Base-by-base conservation (phyloP, 2,797 vertebrate species). In the Caiman crocodilus region DNA sequence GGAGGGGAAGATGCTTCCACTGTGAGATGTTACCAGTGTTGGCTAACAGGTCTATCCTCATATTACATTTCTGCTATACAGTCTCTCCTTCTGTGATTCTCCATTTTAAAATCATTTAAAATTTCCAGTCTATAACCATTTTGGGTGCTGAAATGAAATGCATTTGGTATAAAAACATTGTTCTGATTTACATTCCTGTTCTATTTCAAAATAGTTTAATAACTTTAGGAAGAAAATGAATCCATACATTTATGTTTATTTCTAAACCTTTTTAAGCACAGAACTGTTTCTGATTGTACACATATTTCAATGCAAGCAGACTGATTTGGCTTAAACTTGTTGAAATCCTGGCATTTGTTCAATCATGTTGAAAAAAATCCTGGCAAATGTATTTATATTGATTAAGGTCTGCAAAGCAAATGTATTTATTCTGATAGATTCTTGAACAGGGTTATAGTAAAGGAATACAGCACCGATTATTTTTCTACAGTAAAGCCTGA, bases 361-460 rank as follows among this genome's bases (percentile, higher is more conserved):
- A 50, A 30, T 21, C 77, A 59, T 56, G 65, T 6, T 92, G 58
- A 50, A 93, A 84, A 71, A 92, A 61, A 50, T 50, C 14, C 79
- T 64, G 90, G 2, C 10, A 79, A 60, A 81, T 84, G 26, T 87
- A 32, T 88, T 79, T 90, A 28, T 90, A 28, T 80, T 93, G 57
- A 83, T 92, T 90, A 73, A 83, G 94, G 26, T 58, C n/a, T 78
- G 55, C 42, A 92, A 69, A 94, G 18, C 78, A 26, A 94, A 65
- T 5, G 82, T n/a, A 80, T 63, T 87, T 42, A 63, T 94, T 94
- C 88, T 87, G 55, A 87, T 23, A 73, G 32, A 86, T 82, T 94
- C 28, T 20, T 82, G 55, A 85, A 92, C 12, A 73, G 90, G 4
- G 8, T 50, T 82, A 78, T 25, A 75, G 11, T 26, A 90, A 91